A percentile compares a stretch with the other conserved stretches of the same genome.
These are phyloP conservation scores for Lontra canadensis DNA, from an alignment of 2,113 vertebrate species.

Conservation along the genomic window DNA sequence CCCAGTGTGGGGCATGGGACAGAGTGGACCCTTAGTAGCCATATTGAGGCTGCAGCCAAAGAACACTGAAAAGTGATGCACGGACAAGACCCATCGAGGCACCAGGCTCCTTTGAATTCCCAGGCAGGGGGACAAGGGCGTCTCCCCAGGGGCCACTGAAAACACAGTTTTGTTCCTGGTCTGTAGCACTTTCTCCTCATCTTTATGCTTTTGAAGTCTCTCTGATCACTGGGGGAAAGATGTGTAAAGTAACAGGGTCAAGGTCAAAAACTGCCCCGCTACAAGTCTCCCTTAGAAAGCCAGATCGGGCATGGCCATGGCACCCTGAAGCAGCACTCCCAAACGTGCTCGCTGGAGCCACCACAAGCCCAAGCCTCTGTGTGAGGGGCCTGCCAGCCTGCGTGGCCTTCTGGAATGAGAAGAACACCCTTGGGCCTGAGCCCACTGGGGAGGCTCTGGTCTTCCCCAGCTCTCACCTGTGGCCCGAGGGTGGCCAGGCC, in stretches of 20 bases:
- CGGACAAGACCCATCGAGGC: fast-evolving
- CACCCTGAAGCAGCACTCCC: background rate
- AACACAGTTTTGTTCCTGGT: background rate
- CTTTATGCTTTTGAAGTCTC: background rate
- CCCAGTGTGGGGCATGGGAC: background rate
- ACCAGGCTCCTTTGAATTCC: background rate
- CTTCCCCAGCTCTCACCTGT: conserved; percentile 75
- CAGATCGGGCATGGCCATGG: background rate
- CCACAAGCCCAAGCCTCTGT: background rate
- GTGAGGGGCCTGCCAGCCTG: background rate
- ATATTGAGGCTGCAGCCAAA: background rate
- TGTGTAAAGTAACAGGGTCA: background rate
- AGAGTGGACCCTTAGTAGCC: fast-evolving
- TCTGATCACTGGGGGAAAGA: background rate
- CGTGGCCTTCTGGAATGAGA: conserved; percentile 77
- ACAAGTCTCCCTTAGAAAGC: background rate
- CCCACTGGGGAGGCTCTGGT: conserved; percentile 70
- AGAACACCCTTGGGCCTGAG: conserved; percentile 81
- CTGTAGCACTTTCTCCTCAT: background rate
- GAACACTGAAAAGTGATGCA: background rate
- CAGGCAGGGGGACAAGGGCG: background rate
- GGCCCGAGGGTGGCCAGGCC: conserved; percentile 68
- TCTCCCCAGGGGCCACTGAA: background rate
- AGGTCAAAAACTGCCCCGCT: background rate
- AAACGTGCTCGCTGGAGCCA: background rate